Evolutionary conservation across 2,113 vertebrate species (phyloP).

Genomic region (Oncorhynchus mykiss): DNA sequence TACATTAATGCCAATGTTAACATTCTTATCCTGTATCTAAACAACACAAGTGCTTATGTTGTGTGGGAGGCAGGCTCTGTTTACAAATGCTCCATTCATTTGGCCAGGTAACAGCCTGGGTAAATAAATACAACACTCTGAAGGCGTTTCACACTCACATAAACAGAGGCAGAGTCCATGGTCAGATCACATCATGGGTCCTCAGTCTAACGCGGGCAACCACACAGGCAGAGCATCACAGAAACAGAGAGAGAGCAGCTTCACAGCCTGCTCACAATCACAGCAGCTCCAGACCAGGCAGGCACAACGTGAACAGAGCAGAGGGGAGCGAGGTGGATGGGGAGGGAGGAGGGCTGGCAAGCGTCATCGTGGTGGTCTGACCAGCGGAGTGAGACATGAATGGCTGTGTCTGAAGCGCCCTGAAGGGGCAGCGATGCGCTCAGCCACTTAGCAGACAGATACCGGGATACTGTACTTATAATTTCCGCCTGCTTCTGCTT

Average conservation of each 20-base stretch:
- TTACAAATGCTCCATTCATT: conserved; percentile 4
- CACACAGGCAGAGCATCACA: neutral
- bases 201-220: neutral
- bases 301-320: conserved; percentile 34
- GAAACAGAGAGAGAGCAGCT: conserved; percentile 26
- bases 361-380: conserved; percentile 69
- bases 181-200: neutral
- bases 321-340: conserved; percentile 27
- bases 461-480: conserved; percentile 39
- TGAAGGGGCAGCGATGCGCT: conserved; percentile 62
- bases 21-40: conserved; percentile 8
- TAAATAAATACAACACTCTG: neutral
- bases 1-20: conserved; percentile 8
- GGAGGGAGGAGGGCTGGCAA: conserved; percentile 40
- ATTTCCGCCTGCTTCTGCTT: conserved; percentile 20
- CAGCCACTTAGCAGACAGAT: conserved; percentile 60
- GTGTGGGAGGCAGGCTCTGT: conserved; percentile 11
- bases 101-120: neutral
- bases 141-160: neutral
- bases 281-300: conserved; percentile 28
- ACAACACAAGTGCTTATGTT: conserved; percentile 6
- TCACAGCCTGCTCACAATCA: neutral
- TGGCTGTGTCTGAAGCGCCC: conserved; percentile 60
- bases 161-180: neutral
- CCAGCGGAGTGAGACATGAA: conserved; percentile 59